A percentile compares a stretch with the other conserved stretches of the same genome.
These are phyloP conservation scores for Erannis defoliaria DNA, from an alignment of 2,888 invertebrate species.

Conservation along the genomic window DNA sequence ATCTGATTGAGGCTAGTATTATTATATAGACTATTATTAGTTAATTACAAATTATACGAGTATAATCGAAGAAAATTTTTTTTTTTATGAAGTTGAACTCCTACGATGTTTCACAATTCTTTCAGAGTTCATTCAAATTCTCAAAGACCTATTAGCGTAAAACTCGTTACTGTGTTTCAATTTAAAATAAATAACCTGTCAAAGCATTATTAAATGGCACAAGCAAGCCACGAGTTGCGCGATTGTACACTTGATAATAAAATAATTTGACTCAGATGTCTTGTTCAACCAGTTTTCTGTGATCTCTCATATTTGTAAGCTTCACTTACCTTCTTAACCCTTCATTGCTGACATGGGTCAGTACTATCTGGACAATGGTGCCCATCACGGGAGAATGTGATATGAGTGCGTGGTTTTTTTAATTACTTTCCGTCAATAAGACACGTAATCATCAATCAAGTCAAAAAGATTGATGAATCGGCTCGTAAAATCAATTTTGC, in stretches of 20 bases:
- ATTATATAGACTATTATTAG: too few species aligned
- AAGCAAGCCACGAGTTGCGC: conserved; percentile 52
- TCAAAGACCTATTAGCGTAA: conserved; percentile 30
- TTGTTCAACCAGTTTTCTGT: conserved; percentile 50
- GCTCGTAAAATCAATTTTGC: conserved; percentile 76
- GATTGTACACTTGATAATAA: conserved; percentile 72
- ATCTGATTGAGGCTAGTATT: too few species aligned
- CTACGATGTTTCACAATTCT: conserved; percentile 23
- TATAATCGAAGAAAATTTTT: too few species aligned
- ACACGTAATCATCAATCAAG: conserved; percentile 80
- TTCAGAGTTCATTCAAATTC: conserved; percentile 15
- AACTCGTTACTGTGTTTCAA: conserved; percentile 51
- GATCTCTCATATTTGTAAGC: conserved; percentile 47
- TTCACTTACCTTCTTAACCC: conserved; percentile 22
- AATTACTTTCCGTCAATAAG: conserved; percentile 81
- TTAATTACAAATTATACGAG: too few species aligned
- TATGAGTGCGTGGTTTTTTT: conserved; percentile 68
- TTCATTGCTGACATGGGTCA: conserved; percentile 46
- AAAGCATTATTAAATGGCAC: conserved; percentile 66
- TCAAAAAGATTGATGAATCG: conserved; percentile 81
- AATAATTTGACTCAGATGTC: conserved; percentile 66
- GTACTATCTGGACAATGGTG: conserved; percentile 48
- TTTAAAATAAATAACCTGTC: conserved; percentile 76
- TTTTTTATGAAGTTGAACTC: too few species aligned
- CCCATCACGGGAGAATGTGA: conserved; percentile 58